Evolutionary conservation across 2,888 invertebrate genomes (phyloP), one percentile per base, ranked within the genome.

Genomic region (Zhuqinia jingwanae): DNA sequence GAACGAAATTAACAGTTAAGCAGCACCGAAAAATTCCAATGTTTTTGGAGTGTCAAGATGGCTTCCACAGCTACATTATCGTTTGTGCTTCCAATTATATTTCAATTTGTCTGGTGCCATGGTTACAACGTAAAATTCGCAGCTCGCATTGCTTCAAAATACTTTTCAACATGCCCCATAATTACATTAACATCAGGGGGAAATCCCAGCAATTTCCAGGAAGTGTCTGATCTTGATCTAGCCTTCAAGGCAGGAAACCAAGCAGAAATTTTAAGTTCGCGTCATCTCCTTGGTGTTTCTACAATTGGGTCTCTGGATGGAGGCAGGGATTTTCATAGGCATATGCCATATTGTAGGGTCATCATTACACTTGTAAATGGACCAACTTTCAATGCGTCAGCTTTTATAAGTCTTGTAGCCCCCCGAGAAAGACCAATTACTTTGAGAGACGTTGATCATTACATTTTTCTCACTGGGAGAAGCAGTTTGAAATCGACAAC

Each of bases 101-200:
- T n/a, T n/a, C n/a, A n/a, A n/a, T n/a, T n/a, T n/a, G 17, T 56
- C 17, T 8, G 53, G 25, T 36, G 56, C 36, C 47, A 36, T 47
- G 25, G 45, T 10, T 78, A 78, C 25, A 78, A 63, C n/a, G 47
- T 63, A 0, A 22, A 63, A 0, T 20, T 78, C n/a, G 20, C 78
- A 20, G 78, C 63, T 15, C 30, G 22, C 6, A 45, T 78, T 47
- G 42, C 63, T 6, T 2, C 20, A 6, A 36, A 78, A 78, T 78
- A 63, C 47, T 78, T 63, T 78, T 47, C 78, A 45, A n/a, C 20
- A 1, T 78, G 78, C 22, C 63, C 78, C n/a, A 58, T 78, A 36
- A 78, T 78, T 8, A 47, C 78, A 1, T 15, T 78, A 47, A 63
- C 47, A 6, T 22, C 63, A 11, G 0, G 8, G 8, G 45, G 47